Percentiles rank a stretch among this genome's conserved stretches.
These are phyloP conservation scores for Drosophila arawakana DNA, from an alignment of 1,140 invertebrate genomes.

Conservation along the genomic window DNA sequence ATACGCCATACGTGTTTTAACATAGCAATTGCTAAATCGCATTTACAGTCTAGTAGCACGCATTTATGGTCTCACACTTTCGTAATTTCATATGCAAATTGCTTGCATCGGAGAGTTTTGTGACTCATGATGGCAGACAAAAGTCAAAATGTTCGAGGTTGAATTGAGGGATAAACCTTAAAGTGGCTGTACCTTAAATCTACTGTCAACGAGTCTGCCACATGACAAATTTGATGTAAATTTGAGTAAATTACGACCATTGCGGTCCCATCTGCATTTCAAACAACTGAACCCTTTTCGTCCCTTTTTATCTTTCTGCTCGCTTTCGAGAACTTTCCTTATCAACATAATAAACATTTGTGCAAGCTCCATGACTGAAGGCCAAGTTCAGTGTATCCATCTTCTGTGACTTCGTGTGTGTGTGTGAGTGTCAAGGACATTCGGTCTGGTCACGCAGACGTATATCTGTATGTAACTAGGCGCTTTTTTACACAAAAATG, in stretches of 20 bases:
- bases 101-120: constrained; percentile 11
- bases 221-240: constrained; percentile 53
- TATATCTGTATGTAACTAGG: no score
- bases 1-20: constrained; percentile 20
- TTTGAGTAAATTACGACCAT: constrained; percentile 53
- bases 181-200: constrained; percentile 17
- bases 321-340: constrained; percentile 55
- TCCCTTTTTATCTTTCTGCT: constrained; percentile 12
- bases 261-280: constrained; percentile 55
- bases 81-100: constrained; percentile 39
- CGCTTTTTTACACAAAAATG: no score
- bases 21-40: constrained; percentile 33
- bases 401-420: constrained; percentile 10
- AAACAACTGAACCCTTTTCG: constrained; percentile 45
- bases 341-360: constrained; percentile 69
- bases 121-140: constrained; percentile 3
- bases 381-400: constrained; percentile 64
- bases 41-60: constrained; percentile 28
- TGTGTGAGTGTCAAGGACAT: constrained; percentile 64
- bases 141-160: neutral
- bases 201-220: neutral
- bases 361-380: constrained; percentile 45
- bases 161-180: constrained; percentile 8
- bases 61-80: constrained; percentile 37
- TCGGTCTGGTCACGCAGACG: constrained; percentile 48